Percentiles rank a stretch among this genome's conserved stretches.
These are phyloP conservation scores for Thyatira batis DNA, from an alignment of 2,888 invertebrate species.

Conservation along the genomic window DNA sequence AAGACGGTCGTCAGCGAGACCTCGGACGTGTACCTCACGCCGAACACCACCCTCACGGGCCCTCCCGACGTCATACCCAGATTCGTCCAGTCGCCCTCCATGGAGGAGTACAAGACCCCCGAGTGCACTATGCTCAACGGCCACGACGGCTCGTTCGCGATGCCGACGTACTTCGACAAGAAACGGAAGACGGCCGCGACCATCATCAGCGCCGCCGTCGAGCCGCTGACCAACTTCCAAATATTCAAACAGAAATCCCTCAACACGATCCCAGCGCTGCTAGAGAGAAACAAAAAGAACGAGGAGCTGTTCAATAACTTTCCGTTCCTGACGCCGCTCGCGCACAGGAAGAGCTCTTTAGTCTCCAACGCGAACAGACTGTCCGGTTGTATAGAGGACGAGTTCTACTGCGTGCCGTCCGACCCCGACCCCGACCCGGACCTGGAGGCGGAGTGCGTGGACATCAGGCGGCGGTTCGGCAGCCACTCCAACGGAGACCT, in stretches of 20 bases:
- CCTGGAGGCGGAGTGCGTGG: conserved; percentile 41
- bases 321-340: conserved; percentile 83
- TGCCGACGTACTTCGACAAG: conserved; percentile 77
- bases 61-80: conserved; percentile 68
- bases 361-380: conserved; percentile 58
- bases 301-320: conserved; percentile 80
- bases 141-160: conserved; percentile 61
- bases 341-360: conserved; percentile 75
- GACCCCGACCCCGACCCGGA: conserved; percentile 53
- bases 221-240: conserved; percentile 73
- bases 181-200: conserved; percentile 60
- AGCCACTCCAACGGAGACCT: conserved; percentile 54
- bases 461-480: conserved; percentile 56
- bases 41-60: conserved; percentile 56
- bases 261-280: conserved; percentile 70
- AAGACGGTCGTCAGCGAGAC: conserved; percentile 45
- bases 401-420: conserved; percentile 71
- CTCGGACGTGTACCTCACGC: conserved; percentile 63
- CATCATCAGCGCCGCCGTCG: conserved; percentile 53
- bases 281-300: conserved; percentile 56
- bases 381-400: conserved; percentile 73
- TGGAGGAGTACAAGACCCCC: conserved; percentile 60
- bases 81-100: conserved; percentile 41
- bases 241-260: conserved; percentile 76
- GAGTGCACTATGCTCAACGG: conserved; percentile 44